phyloP scores from a whole-genome alignment of 1,140 invertebrate species.

The Papilio glaucus region DNA sequence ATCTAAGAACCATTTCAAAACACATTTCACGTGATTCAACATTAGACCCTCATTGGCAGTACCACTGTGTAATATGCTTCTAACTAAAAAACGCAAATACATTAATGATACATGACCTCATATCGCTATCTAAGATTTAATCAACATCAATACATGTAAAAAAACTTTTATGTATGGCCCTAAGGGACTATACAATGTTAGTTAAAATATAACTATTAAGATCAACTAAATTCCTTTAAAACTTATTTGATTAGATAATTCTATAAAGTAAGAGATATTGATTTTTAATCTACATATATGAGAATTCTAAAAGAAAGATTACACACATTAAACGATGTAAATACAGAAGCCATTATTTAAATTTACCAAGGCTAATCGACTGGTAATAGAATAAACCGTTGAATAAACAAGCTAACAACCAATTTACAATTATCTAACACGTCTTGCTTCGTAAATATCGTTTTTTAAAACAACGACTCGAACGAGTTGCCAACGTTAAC shows the following conservation, averaged over 20 bases:
- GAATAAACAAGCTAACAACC: constrained; percentile 57
- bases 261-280: too few species aligned
- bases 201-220: too few species aligned
- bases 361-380: constrained; percentile 16
- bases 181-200: too few species aligned
- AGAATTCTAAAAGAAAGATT: background rate
- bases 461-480: constrained; percentile 9
- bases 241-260: too few species aligned
- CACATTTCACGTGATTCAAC: too few species aligned
- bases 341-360: constrained; percentile 3
- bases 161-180: too few species aligned
- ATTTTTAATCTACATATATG: background rate
- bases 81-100: too few species aligned
- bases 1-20: too few species aligned
- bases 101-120: background rate
- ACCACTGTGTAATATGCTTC: too few species aligned
- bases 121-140: background rate
- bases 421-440: constrained; percentile 55
- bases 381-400: constrained; percentile 42
- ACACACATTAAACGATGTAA: background rate
- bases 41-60: too few species aligned
- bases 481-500: constrained; percentile 4
- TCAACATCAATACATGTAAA: background rate
- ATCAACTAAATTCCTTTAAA: too few species aligned
- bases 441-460: constrained; percentile 51